Conservation (phyloP, 2,797 vertebrate species). For the Crocidura indochinensis region DNA sequence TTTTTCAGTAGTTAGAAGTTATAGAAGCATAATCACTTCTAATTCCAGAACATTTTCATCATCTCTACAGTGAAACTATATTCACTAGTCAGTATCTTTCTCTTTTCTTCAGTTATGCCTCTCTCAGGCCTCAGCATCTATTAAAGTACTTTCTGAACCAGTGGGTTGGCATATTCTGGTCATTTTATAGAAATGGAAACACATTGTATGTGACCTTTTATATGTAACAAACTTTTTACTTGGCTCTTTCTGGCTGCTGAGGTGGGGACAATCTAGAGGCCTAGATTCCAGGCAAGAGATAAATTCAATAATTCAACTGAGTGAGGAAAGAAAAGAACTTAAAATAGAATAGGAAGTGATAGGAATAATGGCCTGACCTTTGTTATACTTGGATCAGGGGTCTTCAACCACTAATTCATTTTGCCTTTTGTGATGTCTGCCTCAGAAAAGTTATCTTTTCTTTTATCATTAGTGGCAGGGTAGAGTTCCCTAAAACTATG, state of each 20-base stretch:
- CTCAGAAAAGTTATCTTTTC: too few species aligned
- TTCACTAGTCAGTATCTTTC: background rate
- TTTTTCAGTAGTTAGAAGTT: slow-evolving; percentile 15
- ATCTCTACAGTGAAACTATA: background rate
- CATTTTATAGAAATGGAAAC: background rate
- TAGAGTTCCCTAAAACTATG: too few species aligned
- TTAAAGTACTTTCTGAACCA: background rate
- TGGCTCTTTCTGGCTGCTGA: background rate
- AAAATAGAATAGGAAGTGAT: background rate
- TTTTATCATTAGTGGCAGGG: too few species aligned
- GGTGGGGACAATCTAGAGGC: background rate
- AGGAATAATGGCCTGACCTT: background rate
- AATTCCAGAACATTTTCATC: slow-evolving; percentile 50
- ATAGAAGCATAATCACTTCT: background rate
- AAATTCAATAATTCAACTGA: background rate
- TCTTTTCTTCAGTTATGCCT: too few species aligned
- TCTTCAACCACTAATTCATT: too few species aligned
- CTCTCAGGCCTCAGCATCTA: background rate
- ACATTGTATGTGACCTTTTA: background rate
- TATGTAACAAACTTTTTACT: slow-evolving; percentile 1
- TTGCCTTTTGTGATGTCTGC: too few species aligned
- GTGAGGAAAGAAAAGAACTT: background rate
- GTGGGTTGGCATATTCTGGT: background rate
- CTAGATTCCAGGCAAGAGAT: background rate
- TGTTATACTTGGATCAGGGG: background rate